Base-by-base conservation (phyloP, 2,888 invertebrate genomes). In the Unio pictorum region DNA sequence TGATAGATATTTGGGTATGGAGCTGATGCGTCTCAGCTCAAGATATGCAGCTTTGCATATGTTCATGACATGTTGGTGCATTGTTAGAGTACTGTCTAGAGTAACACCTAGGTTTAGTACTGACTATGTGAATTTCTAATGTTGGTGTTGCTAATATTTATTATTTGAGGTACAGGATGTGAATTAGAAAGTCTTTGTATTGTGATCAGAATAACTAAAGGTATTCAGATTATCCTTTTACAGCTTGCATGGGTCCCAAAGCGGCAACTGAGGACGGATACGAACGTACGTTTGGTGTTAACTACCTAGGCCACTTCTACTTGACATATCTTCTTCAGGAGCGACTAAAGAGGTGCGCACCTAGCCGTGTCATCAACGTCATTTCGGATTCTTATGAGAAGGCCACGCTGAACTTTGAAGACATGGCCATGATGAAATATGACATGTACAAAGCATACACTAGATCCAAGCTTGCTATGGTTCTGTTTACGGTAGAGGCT, bases 261-360 rank as follows among this genome's bases (percentile, higher is more conserved):
- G 76, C 79, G 0, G 81, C 76, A 7, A 85, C 87, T 2, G 78
- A 76, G 7, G 86, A 88, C 68, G 84, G 84, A 0, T 76, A 82
- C 45, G 88, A 88, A 73, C 69, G 80, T 26, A 69, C 68, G 18
- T 81, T 88, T 59, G 87, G 85, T 4, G 86, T 87, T 17, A 88
- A 88, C 78, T 84, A 85, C 73, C 78, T 88, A 6, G 86, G 87
- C 6, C 87, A 87, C 67, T 87, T 86, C 78, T 84, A 85, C 71
- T 80, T 88, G 67, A 87, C 87, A 4, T 70, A 82, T 62, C 78
- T 87, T 7, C 74, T 87, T 55, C 72, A 76, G 57, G 82, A 84
- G 45, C 81, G 81, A 66, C 75, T 84, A 59, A 72, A 74, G 67
- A 77, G 79, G 60, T 80, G 81, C n/a, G 82, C 85, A 7, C 87